Evolutionary conservation across 1,140 invertebrate species (phyloP), one percentile per base, ranked within the genome.

Genomic region (Drosophila varians): DNA sequence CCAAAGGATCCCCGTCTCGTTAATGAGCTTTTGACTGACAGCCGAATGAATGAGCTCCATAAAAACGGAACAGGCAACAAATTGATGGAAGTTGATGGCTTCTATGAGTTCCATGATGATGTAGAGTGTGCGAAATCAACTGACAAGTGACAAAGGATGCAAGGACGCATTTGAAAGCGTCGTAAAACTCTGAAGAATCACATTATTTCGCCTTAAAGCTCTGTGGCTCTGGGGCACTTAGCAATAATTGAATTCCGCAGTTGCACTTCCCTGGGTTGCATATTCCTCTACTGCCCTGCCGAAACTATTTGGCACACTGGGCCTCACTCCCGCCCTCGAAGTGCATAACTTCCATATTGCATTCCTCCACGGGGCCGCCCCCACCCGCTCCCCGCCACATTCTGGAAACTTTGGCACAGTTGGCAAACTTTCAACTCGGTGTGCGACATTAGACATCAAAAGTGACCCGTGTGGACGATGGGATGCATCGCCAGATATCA

Each of bases 261-360:
- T 68, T 58, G 73, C 61, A 77, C 57, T 76, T 69, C 42, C 19
- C 18, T 34, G 36, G 52, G 21, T 26, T 25, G 26, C 31, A 49
- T 65, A 65, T 69, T 69, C n/a, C 26, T 52, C 46, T 9, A 45
- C 51, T 77, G 49, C 61, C 55, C 47, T 46, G 26, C 68, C 47
- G 16, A 61, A 72, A 73, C 56, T 70, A 74, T 79, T 74, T 72
- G 57, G 51, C 64, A 62, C 69, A 72, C 42, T 65, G 18, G 65
- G 48, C n/a, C 19, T 34, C 12, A 8, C 12, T 47, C 47, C 12
- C 23, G 42, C 26, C 40, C 16, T 28, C 18, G 28, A 82, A 82
- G 62, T 74, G 78, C 61, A 82, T 78, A 82, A 82, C 79, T 83
- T 65, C 48, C 68, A 77, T 74, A 73, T 83, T 64, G 77, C 68